Conservation (phyloP, 2,113 vertebrate genomes). For the Edolisoma coerulescens region DNA sequence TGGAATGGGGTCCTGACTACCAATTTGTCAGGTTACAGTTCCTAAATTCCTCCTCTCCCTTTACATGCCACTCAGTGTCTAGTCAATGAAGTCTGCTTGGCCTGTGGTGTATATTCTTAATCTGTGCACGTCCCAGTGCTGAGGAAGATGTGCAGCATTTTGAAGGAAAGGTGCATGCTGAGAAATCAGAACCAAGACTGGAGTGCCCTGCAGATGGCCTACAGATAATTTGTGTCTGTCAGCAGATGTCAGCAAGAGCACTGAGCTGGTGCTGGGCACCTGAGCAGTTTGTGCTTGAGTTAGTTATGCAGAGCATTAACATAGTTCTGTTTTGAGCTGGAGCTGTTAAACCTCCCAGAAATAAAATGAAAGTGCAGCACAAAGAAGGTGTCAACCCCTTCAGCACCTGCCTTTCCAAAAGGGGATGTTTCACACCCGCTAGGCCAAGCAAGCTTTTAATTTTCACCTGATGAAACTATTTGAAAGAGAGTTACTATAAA, state of each 20-base stretch:
- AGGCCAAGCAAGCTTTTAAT: background rate
- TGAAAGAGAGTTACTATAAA: background rate
- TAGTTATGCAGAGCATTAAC: background rate
- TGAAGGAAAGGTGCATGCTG: background rate
- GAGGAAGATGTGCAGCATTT: background rate
- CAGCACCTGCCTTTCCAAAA: background rate
- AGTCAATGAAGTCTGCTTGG: background rate
- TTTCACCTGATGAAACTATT: background rate
- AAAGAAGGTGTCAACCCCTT: background rate
- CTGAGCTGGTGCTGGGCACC: background rate
- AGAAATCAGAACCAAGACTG: background rate
- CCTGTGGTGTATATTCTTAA: fast-evolving
- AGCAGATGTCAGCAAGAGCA: background rate
- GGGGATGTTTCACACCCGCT: background rate
- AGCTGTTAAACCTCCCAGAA: background rate
- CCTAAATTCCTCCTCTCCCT: background rate
- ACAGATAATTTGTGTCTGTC: background rate
- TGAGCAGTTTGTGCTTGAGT: background rate
- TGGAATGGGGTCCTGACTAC: background rate
- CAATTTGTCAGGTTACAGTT: background rate
- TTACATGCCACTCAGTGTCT: background rate
- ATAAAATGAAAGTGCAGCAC: background rate
- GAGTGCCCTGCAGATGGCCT: background rate
- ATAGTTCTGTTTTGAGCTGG: background rate
- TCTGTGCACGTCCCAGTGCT: background rate